Evolutionary conservation across 92 coral and sea anemone genomes (phyloP).

Genomic region (Epizoanthus illoricatus): DNA sequence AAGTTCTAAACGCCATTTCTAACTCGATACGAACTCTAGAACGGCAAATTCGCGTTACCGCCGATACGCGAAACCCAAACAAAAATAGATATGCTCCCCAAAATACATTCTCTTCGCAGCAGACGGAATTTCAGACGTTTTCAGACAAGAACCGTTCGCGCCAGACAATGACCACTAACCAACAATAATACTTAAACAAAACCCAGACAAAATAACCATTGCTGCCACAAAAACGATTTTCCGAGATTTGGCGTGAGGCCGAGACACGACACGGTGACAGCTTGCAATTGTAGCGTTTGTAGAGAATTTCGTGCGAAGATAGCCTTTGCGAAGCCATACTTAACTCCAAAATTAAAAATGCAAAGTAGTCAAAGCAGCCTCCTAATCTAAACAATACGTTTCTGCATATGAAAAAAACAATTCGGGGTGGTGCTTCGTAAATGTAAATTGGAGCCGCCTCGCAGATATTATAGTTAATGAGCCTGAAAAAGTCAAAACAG

Average conservation of each 20-base stretch:
- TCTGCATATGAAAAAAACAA: slow-evolving; percentile 57
- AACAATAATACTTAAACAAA: slow-evolving; percentile 98
- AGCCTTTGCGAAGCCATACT: slow-evolving; percentile 12
- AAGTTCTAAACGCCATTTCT: slow-evolving; percentile 13
- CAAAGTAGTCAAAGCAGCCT: slow-evolving; percentile 59
- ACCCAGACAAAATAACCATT: slow-evolving; percentile 94
- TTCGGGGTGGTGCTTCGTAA: slow-evolving; percentile 58
- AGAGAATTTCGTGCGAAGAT: slow-evolving; percentile 15
- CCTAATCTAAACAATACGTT: slow-evolving; percentile 61
- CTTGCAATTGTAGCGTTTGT: not conserved
- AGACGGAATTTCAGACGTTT: slow-evolving; percentile 92
- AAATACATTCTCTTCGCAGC: slow-evolving; percentile 66
- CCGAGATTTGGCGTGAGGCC: slow-evolving; percentile 64
- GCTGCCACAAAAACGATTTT: slow-evolving; percentile 70
- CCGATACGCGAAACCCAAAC: slow-evolving; percentile 46
- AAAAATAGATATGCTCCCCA: slow-evolving; percentile 64
- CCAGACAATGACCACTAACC: slow-evolving; percentile 99
- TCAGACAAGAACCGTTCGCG: slow-evolving; percentile 87
- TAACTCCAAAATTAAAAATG: slow-evolving; percentile 59
- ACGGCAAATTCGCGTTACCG: slow-evolving; percentile 14
- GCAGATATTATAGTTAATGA: slow-evolving; percentile 22
- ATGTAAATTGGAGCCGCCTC: slow-evolving; percentile 67
- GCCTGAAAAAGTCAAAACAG: slow-evolving; percentile 19
- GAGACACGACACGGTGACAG: slow-evolving; percentile 45
- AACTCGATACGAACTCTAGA: not conserved